Evolutionary conservation across 2,113 vertebrate genomes (phyloP).

Genomic region (Oncorhynchus gorbuscha): DNA sequence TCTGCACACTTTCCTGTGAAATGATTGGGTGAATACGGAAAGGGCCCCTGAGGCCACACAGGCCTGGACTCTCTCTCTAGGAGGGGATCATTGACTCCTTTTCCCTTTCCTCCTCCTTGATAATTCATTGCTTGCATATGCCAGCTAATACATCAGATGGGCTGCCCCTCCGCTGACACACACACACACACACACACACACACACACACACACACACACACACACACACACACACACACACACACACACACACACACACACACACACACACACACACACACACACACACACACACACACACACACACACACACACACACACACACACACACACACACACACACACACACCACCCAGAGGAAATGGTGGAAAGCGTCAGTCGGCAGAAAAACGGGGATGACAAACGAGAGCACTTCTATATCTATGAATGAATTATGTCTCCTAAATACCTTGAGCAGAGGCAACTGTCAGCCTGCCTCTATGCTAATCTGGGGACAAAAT

Average conservation of each 20-base stretch:
- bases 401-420: conserved; percentile 89
- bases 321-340: conserved; percentile 21
- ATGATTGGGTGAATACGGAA: conserved; percentile 91
- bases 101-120: conserved; percentile 85
- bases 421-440: conserved; percentile 97
- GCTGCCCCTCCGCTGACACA: conserved; percentile 57
- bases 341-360: conserved; percentile 67
- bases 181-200: conserved; percentile 42
- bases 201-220: conserved; percentile 39
- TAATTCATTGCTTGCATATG: conserved; percentile 99
- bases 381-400: conserved; percentile 80
- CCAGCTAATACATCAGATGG: conserved; percentile 92
- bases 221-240: conserved; percentile 39
- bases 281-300: conserved; percentile 39
- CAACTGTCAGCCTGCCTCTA: conserved; percentile 86
- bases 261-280: conserved; percentile 39
- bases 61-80: conserved; percentile 92
- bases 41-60: conserved; percentile 88
- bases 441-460: conserved; percentile 94
- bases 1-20: conserved; percentile 74
- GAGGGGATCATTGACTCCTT: conserved; percentile 98
- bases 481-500: conserved; percentile 94
- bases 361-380: conserved; percentile 58
- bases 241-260: conserved; percentile 39
- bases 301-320: conserved; percentile 39